Evolutionary conservation across 2,113 vertebrate species (phyloP).

Genomic region (Trachemys scripta): DNA sequence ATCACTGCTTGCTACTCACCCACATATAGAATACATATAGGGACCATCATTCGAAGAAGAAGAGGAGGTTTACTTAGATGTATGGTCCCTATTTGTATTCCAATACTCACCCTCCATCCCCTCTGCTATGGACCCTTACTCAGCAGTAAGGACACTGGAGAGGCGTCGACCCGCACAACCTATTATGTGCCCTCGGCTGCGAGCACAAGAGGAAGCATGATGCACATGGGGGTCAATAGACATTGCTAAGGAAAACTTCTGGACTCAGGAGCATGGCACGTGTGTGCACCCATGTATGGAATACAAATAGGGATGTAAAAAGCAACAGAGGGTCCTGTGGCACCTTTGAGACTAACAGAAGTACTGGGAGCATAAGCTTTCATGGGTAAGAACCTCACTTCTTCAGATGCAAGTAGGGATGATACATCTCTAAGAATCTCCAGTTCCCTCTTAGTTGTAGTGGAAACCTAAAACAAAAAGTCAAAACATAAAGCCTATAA

Average conservation of each 20-base stretch:
- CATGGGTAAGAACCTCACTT: too few relatives aligned
- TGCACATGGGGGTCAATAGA: neutral
- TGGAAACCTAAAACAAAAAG: neutral
- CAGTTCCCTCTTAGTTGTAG: neutral
- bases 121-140: neutral
- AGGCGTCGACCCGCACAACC: neutral
- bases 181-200: neutral
- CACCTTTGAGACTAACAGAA: too few relatives aligned
- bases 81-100: neutral
- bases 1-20: neutral
- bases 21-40: neutral
- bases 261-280: neutral
- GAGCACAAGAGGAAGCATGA: neutral
- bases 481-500: neutral
- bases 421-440: neutral
- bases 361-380: too few relatives aligned
- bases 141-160: neutral
- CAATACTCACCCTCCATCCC: neutral
- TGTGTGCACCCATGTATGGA: neutral
- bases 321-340: too few relatives aligned
- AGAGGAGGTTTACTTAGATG: neutral
- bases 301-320: neutral
- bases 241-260: neutral
- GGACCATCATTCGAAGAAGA: neutral
- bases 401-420: too few relatives aligned